phyloP scores from a whole-genome alignment of 2,113 vertebrate species.

The Siniperca chuatsi region DNA sequence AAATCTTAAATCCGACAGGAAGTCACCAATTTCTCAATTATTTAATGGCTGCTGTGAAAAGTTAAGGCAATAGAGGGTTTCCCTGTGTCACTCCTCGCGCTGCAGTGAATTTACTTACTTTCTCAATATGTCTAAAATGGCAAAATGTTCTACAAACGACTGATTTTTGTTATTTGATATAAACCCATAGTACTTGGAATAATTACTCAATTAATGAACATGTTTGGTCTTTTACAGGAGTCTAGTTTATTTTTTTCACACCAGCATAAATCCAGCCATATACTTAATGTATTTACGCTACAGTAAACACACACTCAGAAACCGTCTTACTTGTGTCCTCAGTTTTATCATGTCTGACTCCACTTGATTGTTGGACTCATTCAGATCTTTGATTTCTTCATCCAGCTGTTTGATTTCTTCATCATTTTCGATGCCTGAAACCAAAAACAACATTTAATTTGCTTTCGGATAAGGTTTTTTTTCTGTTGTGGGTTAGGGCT shows the following conservation, averaged over 20 bases:
- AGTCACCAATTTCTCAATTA: too few species aligned
- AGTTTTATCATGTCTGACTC: constrained; percentile 99
- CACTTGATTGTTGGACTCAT: constrained; percentile 97
- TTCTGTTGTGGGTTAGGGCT: too few species aligned
- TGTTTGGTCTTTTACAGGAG: neutral
- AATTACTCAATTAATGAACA: neutral
- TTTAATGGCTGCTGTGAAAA: too few species aligned
- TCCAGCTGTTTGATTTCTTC: constrained; percentile 99
- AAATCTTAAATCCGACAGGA: too few species aligned
- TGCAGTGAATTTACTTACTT: neutral
- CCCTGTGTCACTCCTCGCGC: neutral
- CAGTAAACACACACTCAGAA: neutral
- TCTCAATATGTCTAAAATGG: too few species aligned
- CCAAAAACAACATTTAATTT: neutral
- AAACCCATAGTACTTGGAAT: neutral
- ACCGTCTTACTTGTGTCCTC: constrained; percentile 92
- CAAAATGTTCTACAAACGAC: neutral
- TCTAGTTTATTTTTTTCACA: neutral
- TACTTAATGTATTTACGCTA: neutral
- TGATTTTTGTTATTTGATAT: neutral
- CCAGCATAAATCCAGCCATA: neutral
- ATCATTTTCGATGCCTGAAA: constrained; percentile 96
- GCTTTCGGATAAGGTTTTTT: accelerated
- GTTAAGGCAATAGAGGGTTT: too few species aligned
- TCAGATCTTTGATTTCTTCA: constrained; percentile 98